Evolutionary conservation across 2,113 vertebrate genomes (phyloP).

Genomic region (Campylomormyrus numenius): DNA sequence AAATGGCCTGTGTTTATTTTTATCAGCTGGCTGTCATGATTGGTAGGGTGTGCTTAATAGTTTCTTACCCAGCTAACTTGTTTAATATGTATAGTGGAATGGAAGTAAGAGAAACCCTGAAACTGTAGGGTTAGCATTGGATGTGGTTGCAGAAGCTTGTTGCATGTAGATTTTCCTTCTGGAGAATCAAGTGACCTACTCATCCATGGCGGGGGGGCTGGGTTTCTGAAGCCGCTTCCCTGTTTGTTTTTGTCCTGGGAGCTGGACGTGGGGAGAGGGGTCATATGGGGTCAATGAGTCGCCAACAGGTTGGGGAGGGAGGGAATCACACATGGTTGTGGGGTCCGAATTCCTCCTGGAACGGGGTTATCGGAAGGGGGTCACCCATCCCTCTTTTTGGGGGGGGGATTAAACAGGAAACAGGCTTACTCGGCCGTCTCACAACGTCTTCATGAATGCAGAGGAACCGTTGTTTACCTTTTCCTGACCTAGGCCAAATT

Average conservation of each 20-base stretch:
- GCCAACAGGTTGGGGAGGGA: slow-evolving; percentile 24
- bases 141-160: not conserved
- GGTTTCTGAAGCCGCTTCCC: not conserved
- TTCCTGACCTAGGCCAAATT: slow-evolving; percentile 39
- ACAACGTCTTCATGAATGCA: slow-evolving; percentile 38
- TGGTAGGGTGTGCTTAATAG: not conserved
- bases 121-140: not conserved
- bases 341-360: slow-evolving; percentile 55
- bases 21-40: not conserved
- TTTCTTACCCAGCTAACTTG: not conserved
- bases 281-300: slow-evolving; percentile 44
- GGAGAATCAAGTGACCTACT: not conserved
- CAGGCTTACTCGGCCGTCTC: slow-evolving; percentile 39
- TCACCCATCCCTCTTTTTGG: slow-evolving; percentile 21
- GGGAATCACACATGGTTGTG: slow-evolving; percentile 19
- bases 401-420: slow-evolving; percentile 40
- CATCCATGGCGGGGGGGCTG: not conserved
- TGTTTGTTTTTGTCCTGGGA: not conserved
- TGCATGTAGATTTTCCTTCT: not conserved
- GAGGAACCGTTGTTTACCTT: slow-evolving; percentile 37
- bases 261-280: not conserved
- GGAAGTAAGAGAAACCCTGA: not conserved
- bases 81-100: not conserved
- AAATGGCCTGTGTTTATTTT: not conserved
- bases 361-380: slow-evolving; percentile 36